These are phyloP conservation scores for Petromus typicus DNA, from an alignment of 2,113 vertebrate species.

Conservation along the genomic window DNA sequence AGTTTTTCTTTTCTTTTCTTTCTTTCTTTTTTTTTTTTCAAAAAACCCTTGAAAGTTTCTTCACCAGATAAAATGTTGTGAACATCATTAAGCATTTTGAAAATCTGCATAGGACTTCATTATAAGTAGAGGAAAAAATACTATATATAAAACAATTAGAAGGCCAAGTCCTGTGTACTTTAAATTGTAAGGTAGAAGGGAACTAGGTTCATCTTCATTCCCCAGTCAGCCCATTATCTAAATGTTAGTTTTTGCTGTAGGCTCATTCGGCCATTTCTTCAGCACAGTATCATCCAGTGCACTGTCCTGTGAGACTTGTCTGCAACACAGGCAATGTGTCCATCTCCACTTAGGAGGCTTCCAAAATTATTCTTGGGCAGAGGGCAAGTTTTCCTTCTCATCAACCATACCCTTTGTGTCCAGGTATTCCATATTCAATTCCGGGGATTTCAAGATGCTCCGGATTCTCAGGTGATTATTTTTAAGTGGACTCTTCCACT, in stretches of 20 bases:
- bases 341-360: background rate
- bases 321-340: background rate
- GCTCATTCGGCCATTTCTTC: background rate
- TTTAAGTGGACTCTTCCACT: background rate
- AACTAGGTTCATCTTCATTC: background rate
- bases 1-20: background rate
- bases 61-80: background rate
- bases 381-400: background rate
- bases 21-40: background rate
- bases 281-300: background rate
- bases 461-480: background rate
- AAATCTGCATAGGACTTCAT: constrained; percentile 23
- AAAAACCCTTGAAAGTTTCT: background rate
- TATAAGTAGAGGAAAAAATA: background rate
- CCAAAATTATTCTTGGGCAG: background rate
- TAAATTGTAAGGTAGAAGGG: background rate
- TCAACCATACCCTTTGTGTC: background rate
- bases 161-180: background rate
- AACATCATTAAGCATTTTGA: background rate
- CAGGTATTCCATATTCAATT: background rate
- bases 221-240: background rate
- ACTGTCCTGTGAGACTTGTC: background rate
- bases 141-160: background rate
- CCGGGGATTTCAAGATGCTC: background rate
- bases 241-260: background rate